These are phyloP conservation scores for Piaya cayana DNA, from an alignment of 2,113 vertebrate species.

Conservation along the genomic window DNA sequence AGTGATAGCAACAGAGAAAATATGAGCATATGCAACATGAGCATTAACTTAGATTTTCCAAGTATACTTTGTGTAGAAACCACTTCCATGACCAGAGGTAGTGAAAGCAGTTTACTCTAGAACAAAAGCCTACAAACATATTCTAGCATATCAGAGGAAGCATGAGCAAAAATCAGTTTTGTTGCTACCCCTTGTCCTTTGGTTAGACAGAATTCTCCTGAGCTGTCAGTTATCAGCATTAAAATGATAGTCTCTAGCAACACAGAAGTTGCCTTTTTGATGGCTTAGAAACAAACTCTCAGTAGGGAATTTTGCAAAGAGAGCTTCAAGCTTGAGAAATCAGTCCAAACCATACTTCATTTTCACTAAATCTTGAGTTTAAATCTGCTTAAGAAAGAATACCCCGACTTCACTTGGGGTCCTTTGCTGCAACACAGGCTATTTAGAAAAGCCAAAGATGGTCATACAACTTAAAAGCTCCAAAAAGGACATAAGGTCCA, in stretches of 20 bases:
- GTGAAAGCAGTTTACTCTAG: neutral
- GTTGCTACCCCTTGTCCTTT: neutral
- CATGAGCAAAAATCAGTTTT: neutral
- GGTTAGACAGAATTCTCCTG: neutral
- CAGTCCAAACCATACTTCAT: neutral
- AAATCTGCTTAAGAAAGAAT: neutral
- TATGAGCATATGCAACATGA: neutral
- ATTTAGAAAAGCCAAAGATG: neutral
- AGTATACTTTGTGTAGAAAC: neutral
- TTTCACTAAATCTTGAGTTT: fast-evolving
- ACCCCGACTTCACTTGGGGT: neutral
- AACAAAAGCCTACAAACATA: neutral
- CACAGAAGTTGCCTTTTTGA: neutral
- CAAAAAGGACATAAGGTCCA: fast-evolving
- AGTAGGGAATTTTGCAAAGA: neutral
- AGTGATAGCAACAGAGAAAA: neutral
- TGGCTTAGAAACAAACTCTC: neutral
- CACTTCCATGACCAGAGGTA: neutral
- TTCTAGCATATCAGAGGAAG: neutral
- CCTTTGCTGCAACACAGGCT: neutral
- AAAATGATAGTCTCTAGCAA: neutral
- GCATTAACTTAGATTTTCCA: neutral
- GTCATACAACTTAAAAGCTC: neutral
- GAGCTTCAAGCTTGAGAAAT: neutral
- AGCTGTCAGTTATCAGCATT: neutral